Evolutionary conservation across 2,797 vertebrate genomes (phyloP), one percentile per base, ranked within the genome.

Genomic region (Perodicticus potto): DNA sequence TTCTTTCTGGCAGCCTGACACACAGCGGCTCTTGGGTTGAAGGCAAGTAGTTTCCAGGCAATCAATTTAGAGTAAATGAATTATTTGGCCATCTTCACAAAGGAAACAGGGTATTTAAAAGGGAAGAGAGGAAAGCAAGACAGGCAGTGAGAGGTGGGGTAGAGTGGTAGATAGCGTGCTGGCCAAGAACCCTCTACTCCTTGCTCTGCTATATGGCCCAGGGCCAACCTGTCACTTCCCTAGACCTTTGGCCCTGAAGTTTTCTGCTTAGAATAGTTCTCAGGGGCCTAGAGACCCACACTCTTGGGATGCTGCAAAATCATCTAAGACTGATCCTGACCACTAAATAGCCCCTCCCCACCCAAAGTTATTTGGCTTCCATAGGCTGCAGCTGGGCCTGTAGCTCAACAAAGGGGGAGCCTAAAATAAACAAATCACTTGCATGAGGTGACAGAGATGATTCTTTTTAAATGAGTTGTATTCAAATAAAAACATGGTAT

Each of bases 381-480:
- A 74, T 69, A 78, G 77, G 81, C 81, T 93, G 57, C 81, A 97
- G 93, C 93, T 97, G 82, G 85, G 86, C 82, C 89, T 94, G 74
- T 95, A 80, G 87, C 90, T 97, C 97, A 96, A 87, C 40, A 91
- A 93, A 96, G 27, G 34, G 74, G 73, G 94, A 93, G 94, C 96
- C 98, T 97, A 96, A 98, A 98, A 98, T 97, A 98, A 97, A 97
- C 87, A 94, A 89, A 9, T 97, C 92, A 96, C 97, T 96, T 97
- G 94, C 95, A 95, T 98, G 93, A 98, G 98, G 98, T 98, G 97
- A 98, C 97, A 98, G 98, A 98, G 98, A 98, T 97, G 83, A 95
- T 95, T 96, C 96, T 97, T 98, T 98, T 98, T 98, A 98, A 98
- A 98, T 98, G 98, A 98, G 97, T 97, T 98, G 97, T 97, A 98